Evolutionary conservation across 2,113 vertebrate genomes (phyloP).

Genomic region (Entomyzon cyanotis): DNA sequence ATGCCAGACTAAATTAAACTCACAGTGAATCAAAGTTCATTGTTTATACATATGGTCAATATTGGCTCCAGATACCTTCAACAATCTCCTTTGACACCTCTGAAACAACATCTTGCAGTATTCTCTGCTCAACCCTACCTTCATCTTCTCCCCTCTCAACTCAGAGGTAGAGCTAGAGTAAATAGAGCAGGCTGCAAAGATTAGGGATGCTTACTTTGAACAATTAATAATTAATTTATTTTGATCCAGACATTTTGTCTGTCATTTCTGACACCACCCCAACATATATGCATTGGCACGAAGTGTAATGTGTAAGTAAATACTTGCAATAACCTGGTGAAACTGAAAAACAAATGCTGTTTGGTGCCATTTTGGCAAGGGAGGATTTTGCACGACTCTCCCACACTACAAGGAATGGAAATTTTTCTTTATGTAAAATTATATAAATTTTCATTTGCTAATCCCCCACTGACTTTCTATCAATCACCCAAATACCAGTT

Average conservation of each 20-base stretch:
- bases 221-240: slow-evolving; percentile 27
- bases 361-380: not conserved
- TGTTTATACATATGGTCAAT: not conserved
- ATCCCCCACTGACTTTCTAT: not conserved
- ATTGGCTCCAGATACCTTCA: slow-evolving; percentile 19
- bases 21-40: not conserved
- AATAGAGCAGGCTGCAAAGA: not conserved
- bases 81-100: not conserved
- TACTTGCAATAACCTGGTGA: not conserved
- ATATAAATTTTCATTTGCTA: slow-evolving; percentile 21
- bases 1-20: slow-evolving; percentile 4
- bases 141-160: not conserved
- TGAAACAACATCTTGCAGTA: slow-evolving; percentile 12
- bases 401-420: not conserved
- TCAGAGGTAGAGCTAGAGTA: not conserved
- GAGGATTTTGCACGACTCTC: not conserved
- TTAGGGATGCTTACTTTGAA: not conserved
- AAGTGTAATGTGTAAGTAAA: slow-evolving; percentile 10
- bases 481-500: slow-evolving; percentile 41
- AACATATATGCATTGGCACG: not conserved
- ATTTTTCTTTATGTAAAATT: slow-evolving; percentile 31
- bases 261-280: not conserved
- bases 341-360: slow-evolving; percentile 16
- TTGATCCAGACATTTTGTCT: not conserved
- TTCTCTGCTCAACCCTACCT: not conserved